These are phyloP conservation scores for Holotrichia oblita DNA, from an alignment of 1,140 invertebrate species.

Conservation along the genomic window DNA sequence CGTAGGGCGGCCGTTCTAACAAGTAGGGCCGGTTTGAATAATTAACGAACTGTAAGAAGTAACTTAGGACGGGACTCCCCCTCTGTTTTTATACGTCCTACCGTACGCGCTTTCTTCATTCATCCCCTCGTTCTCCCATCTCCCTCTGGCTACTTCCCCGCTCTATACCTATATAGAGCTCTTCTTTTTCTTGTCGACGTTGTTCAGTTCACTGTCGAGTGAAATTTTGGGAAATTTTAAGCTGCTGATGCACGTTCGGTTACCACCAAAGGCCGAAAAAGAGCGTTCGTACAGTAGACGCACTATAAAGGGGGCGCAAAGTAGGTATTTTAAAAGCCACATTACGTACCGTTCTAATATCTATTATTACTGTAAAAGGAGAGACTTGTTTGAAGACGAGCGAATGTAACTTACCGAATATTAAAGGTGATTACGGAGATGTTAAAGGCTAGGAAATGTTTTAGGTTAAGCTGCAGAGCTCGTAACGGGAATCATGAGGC, in stretches of 20 bases:
- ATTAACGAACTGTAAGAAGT: slow-evolving; percentile 57
- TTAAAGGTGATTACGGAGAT: slow-evolving; percentile 23
- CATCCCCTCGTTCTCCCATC: not conserved
- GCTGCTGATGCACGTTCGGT: slow-evolving; percentile 34
- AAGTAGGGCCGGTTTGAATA: slow-evolving; percentile 56
- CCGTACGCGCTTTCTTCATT: slow-evolving; percentile 25
- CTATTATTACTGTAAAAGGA: slow-evolving; percentile 29
- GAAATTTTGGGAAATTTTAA: slow-evolving; percentile 43
- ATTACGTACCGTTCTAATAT: slow-evolving; percentile 32
- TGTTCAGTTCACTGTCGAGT: slow-evolving; percentile 3
- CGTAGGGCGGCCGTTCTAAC: slow-evolving; percentile 51
- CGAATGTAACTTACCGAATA: not conserved
- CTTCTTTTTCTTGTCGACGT: not conserved
- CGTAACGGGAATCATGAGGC: not conserved
- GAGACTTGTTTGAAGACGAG: not conserved
- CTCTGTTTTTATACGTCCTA: slow-evolving; percentile 54
- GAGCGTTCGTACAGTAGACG: not conserved
- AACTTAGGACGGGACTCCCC: slow-evolving; percentile 55
- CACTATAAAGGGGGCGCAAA: slow-evolving; percentile 15
- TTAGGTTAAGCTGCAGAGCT: not conserved
- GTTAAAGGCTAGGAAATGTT: slow-evolving; percentile 12
- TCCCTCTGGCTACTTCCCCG: not conserved
- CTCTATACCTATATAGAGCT: not conserved
- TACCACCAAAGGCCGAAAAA: slow-evolving; percentile 23
- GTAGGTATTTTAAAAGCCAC: slow-evolving; percentile 34